Percentiles rank a stretch among this genome's conserved stretches.
These are phyloP conservation scores for Synanthedon vespiformis DNA, from an alignment of 2,888 invertebrate species.

Conservation along the genomic window DNA sequence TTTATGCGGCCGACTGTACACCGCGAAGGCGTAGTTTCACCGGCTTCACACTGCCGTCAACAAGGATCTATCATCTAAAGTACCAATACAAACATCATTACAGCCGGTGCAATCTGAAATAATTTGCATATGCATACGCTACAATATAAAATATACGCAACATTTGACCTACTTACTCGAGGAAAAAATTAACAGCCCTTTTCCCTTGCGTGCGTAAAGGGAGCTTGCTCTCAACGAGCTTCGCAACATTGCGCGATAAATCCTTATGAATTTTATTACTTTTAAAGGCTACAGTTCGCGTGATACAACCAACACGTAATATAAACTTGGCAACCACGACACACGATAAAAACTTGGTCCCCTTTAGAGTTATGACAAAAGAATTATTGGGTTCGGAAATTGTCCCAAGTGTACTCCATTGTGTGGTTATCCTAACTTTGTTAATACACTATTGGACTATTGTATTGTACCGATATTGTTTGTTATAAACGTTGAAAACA, in stretches of 20 bases:
- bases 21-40: too few species aligned
- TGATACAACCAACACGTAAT: constrained; percentile 30
- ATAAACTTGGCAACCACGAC: constrained; percentile 27
- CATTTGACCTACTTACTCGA: constrained; percentile 2
- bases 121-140: neutral
- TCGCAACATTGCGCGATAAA: constrained; percentile 15
- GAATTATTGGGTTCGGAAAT: constrained; percentile 22
- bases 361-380: constrained; percentile 12
- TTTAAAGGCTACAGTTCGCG: constrained; percentile 20
- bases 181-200: neutral
- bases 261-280: constrained; percentile 30
- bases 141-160: constrained; percentile 16
- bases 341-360: constrained; percentile 26
- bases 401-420: constrained; percentile 9
- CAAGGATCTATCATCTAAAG: too few species aligned
- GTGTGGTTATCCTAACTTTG: constrained; percentile 13
- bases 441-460: constrained; percentile 14
- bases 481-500: too few species aligned
- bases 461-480: neutral
- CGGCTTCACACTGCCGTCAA: too few species aligned
- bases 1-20: too few species aligned
- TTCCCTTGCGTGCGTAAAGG: constrained; percentile 7
- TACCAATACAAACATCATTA: neutral
- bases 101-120: neutral
- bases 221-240: constrained; percentile 18